phyloP scores from a whole-genome alignment of 1,140 invertebrate genomes.

The Gonioctena quinquepunctata region DNA sequence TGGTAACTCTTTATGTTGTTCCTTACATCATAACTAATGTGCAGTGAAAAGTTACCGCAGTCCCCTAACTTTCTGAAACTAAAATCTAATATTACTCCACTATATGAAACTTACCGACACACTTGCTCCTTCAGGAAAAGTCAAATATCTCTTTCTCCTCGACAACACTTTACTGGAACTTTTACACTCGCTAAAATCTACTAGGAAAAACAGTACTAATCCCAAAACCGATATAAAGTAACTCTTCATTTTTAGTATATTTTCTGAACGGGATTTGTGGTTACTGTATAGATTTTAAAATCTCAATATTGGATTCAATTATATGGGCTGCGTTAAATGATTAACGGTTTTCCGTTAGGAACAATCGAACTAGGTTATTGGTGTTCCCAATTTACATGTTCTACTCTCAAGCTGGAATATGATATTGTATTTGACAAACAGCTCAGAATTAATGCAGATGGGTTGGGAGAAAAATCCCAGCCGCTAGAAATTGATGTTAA shows the following conservation, averaged over 20 bases:
- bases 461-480: no score
- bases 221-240: neutral
- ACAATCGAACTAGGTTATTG: neutral
- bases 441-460: no score
- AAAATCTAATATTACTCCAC: no score
- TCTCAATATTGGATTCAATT: neutral
- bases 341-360: neutral
- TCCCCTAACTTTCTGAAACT: no score
- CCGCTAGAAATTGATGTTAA: no score
- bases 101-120: conserved; percentile 58
- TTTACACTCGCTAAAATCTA: neutral
- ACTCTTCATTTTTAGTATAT: neutral
- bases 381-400: neutral
- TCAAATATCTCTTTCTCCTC: conserved; percentile 71
- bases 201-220: neutral
- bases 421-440: no score
- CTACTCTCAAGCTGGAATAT: no score
- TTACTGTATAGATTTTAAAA: neutral
- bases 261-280: neutral
- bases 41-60: no score
- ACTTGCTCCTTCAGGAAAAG: conserved; percentile 77
- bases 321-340: neutral
- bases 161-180: conserved; percentile 10
- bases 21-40: no score
- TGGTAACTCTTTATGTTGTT: no score